Conservation (phyloP, 2,797 vertebrate genomes). For the Saxicola maurus region DNA sequence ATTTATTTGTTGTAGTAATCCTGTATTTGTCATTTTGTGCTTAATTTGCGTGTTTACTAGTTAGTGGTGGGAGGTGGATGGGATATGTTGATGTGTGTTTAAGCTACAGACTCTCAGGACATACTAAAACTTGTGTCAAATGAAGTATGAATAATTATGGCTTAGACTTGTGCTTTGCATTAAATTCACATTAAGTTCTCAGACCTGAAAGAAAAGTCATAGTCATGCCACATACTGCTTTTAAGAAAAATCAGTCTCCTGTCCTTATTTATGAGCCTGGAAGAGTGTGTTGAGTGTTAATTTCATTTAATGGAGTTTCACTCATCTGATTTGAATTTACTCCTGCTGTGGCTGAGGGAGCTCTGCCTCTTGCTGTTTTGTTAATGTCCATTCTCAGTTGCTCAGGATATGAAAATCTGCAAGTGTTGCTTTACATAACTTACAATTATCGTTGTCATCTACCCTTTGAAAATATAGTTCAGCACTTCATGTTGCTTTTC, state of each 20-base stretch:
- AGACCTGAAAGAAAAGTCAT: not conserved
- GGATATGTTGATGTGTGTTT: not conserved
- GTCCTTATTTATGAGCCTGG: not conserved
- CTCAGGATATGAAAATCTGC: conserved; percentile 34
- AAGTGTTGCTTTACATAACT: conserved; percentile 6
- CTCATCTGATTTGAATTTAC: not conserved
- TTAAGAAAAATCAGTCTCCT: not conserved
- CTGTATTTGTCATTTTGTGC: not conserved
- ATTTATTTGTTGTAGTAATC: not conserved
- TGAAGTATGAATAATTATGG: not conserved
- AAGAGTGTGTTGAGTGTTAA: not conserved
- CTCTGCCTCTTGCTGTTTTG: conserved; percentile 21
- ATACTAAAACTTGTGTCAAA: not conserved
- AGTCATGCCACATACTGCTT: not conserved
- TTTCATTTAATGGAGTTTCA: not conserved
- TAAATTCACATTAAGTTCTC: not conserved
- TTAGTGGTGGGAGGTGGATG: fast-evolving
- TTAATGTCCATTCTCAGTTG: conserved; percentile 10
- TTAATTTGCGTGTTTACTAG: not conserved
- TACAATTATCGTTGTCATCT: not conserved
- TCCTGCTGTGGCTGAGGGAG: not conserved
- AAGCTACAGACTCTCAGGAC: not conserved
- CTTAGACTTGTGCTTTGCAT: not conserved
- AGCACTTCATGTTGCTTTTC: not conserved
- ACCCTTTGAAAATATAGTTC: not conserved